Base-by-base conservation (phyloP, 1,140 invertebrate species). In the Chionoecetes opilio region DNA sequence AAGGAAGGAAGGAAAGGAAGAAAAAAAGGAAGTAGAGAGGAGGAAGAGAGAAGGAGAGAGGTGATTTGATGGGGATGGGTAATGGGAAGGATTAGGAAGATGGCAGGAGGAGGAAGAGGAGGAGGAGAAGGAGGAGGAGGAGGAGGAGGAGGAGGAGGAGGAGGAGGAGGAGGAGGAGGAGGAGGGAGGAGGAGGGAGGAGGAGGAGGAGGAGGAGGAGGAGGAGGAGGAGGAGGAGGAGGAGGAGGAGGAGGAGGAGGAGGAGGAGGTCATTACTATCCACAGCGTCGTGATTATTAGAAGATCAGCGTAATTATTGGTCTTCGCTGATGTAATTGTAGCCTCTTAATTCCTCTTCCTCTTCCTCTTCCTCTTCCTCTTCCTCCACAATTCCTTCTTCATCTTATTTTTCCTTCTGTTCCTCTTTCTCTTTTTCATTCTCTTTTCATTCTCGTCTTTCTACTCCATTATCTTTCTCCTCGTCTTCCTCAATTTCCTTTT, bases 221-320 rank as follows among this genome's bases (percentile, higher is more conserved):
- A 75, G 63, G 63, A 75, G 63, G 63, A 75, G 63, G 63, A 75
- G n/a, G 63, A 75, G 63, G 63, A n/a, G 63, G 63, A 75, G 63
- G 63, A 75, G 63, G 63, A 75, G 63, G 63, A 75, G 63, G 63
- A 75, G 26, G 63, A 75, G 63, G 63, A 75, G 63, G 63, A 75
- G 63, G 63, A 75, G 26, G 63, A 75, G 63, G 63, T n/a, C 63
- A 75, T 75, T 53, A 53, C 46, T 53, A 53, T 17, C 46, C 21
- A 17, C 21, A 9, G 46, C 11, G 11, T 53, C 46, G 46, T 14
- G 46, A 14, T 75, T 75, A 75, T 75, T 26, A 75, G 21, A n/a
- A 75, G 63, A 75, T n/a, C 11, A n/a, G 63, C n/a, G n/a, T 75
- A 75, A 75, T 75, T 75, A 75, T 75, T 75, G 63, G n/a, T 26